Conservation (phyloP, 1,140 invertebrate genomes). For the Drosophila bocqueti region DNA sequence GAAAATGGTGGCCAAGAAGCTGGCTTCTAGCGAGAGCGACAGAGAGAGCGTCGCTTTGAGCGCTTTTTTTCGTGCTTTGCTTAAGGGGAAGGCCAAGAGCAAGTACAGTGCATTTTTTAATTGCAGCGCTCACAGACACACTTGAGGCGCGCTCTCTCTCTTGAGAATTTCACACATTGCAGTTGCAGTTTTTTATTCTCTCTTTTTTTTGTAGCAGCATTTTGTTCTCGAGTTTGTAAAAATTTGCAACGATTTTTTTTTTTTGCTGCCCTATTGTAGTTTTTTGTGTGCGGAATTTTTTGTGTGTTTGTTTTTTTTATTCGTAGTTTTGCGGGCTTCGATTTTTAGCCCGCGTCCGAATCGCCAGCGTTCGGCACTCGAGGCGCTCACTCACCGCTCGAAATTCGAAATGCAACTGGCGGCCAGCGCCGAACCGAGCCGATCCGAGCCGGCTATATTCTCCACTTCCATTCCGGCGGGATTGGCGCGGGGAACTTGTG, state of each 20-base stretch:
- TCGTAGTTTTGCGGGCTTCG: conserved; percentile 49
- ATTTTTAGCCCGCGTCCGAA: conserved; percentile 60
- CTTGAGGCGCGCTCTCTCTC: conserved; percentile 32
- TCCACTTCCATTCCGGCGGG: conserved; percentile 30
- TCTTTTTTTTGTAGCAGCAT: conserved; percentile 38
- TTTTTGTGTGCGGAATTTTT: conserved; percentile 10
- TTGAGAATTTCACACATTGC: conserved; percentile 55
- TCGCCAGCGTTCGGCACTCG: conserved; percentile 68
- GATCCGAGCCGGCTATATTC: conserved; percentile 49
- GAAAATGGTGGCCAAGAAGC: conserved; percentile 74
- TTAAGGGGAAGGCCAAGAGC: conserved; percentile 47
- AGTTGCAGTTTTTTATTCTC: conserved; percentile 32
- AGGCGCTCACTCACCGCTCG: conserved; percentile 81
- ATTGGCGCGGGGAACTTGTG: conserved; percentile 14
- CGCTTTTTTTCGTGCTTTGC: conserved; percentile 21
- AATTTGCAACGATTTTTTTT: conserved; percentile 35
- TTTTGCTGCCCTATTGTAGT: conserved; percentile 10
- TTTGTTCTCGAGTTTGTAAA: conserved; percentile 77
- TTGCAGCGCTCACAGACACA: conserved; percentile 57
- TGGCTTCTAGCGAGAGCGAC: conserved; percentile 20
- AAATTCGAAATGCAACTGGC: conserved; percentile 83
- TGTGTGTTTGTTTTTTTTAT: conserved; percentile 1
- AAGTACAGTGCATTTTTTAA: conserved; percentile 75
- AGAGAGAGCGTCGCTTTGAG: conserved; percentile 42
- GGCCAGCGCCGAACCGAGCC: conserved; percentile 45